Evolutionary conservation across 2,888 invertebrate species (phyloP), one percentile per base, ranked within the genome.

Genomic region (Molorchus minor): DNA sequence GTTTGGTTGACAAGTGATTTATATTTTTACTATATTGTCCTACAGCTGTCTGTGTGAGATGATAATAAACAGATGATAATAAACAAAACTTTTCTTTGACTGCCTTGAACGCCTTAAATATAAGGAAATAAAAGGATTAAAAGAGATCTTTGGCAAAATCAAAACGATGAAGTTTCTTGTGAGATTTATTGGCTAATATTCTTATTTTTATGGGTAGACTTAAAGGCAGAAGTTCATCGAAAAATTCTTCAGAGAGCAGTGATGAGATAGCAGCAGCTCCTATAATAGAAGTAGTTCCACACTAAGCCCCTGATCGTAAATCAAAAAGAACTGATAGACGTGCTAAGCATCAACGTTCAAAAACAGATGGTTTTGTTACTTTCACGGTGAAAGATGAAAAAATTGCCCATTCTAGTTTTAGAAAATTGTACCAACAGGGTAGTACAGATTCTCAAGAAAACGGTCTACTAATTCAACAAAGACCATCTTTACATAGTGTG

Each of bases 211-310:
- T 43, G 20, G 4, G n/a, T 16, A 89, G 94, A 95, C 85, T 85
- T 95, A 70, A 94, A 94, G 84, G 95, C 94, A 58, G 95, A 96
- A 81, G 94, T 96, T 53, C 95, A 96, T 82, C 87, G 94, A 58
- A 94, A 78, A 93, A 94, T 78, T 94, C 93, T 75, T 93, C 93
- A 0, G 93, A 92, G 79, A 93, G 93, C 64, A 92, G 92, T 70
- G 90, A 92, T 76, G 91, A 62, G 16, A 17, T 58, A 13, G 45
- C 91, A 64, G 87, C 88, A 65, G 82, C 83, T 56, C 83, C 85
- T 47, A 81, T 83, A 40, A 83, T 85, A 17, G 84, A 84, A 65
- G 80, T 81, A 41, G 68, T 78, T 2, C 62, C 72, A 3, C 66
- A 68, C 35, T 62, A 62, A 56, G 58, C 56, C 49, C 57, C 40